phyloP scores from a whole-genome alignment of 2,888 invertebrate genomes.

The Pristionchus maxplancki region DNA sequence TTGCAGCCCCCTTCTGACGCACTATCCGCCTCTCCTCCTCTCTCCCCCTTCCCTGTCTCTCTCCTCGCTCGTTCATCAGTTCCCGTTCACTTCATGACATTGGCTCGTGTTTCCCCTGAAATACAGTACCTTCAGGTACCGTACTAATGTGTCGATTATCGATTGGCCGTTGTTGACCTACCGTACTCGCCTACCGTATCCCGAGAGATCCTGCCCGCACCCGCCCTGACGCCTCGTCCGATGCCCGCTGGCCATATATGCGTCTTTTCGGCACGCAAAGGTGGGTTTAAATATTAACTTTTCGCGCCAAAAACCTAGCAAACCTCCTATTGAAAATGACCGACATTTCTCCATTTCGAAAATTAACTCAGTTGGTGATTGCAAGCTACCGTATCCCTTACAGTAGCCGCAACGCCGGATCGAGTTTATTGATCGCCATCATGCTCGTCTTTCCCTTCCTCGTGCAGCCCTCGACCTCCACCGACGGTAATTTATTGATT shows the following conservation, averaged over 20 bases:
- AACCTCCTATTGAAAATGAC: background rate
- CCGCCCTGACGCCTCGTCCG: slow-evolving; percentile 16
- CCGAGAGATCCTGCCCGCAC: background rate
- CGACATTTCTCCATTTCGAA: background rate
- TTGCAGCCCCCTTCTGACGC: slow-evolving; percentile 26
- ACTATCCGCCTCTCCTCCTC: background rate
- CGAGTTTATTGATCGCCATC: slow-evolving; percentile 38
- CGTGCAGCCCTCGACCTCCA: slow-evolving; percentile 49
- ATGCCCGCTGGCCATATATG: slow-evolving; percentile 52
- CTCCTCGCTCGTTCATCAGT: background rate
- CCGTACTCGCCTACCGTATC: slow-evolving; percentile 23
- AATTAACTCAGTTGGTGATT: background rate
- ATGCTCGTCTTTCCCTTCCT: slow-evolving; percentile 41
- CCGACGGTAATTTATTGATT: background rate
- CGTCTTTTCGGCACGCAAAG: slow-evolving; percentile 49
- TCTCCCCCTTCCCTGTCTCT: background rate
- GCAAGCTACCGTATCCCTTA: background rate
- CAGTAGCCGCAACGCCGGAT: slow-evolving; percentile 51
- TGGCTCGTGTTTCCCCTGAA: background rate
- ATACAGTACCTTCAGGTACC: background rate
- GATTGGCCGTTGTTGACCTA: background rate
- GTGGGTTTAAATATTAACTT: slow-evolving; percentile 9
- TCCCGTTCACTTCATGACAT: background rate
- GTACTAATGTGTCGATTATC: slow-evolving; percentile 24
- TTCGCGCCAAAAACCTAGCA: too few species aligned